phyloP scores from a whole-genome alignment of 1,140 invertebrate species.

The Temnothorax nylanderi region DNA sequence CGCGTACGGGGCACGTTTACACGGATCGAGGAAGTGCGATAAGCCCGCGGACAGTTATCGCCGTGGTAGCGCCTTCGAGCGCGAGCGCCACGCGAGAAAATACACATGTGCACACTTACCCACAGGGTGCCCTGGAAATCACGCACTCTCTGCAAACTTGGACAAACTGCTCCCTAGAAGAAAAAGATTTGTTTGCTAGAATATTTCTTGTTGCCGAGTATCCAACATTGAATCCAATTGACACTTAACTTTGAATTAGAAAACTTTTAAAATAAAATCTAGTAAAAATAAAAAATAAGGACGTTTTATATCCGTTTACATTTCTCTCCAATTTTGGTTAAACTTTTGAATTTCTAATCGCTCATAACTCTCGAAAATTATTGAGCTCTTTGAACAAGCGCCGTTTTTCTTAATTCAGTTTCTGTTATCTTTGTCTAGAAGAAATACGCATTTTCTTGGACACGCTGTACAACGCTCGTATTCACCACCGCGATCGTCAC shows the following conservation, averaged over 20 bases:
- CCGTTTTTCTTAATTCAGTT: neutral
- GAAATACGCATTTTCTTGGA: constrained; percentile 3
- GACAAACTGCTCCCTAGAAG: neutral
- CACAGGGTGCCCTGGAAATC: constrained; percentile 15
- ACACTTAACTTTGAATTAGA: neutral
- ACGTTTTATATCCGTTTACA: neutral
- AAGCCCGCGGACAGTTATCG: constrained; percentile 24
- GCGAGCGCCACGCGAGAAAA: constrained; percentile 49
- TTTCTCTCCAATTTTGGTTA: neutral
- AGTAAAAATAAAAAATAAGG: neutral
- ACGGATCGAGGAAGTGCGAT: constrained; percentile 63
- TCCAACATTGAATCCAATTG: neutral
- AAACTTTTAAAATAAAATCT: neutral
- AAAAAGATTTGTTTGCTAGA: neutral
- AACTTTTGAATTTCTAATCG: neutral
- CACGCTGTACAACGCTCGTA: constrained; percentile 12
- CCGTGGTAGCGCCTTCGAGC: constrained; percentile 44
- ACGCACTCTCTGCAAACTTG: neutral
- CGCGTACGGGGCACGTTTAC: constrained; percentile 13
- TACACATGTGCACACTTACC: neutral
- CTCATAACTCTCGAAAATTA: neutral
- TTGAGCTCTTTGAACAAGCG: neutral
- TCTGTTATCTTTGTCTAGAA: neutral
- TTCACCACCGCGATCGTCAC: constrained; percentile 4
- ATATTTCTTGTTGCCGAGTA: neutral